Conservation (phyloP, 2,797 vertebrate species). For the Chelidonichthys spinosus region DNA sequence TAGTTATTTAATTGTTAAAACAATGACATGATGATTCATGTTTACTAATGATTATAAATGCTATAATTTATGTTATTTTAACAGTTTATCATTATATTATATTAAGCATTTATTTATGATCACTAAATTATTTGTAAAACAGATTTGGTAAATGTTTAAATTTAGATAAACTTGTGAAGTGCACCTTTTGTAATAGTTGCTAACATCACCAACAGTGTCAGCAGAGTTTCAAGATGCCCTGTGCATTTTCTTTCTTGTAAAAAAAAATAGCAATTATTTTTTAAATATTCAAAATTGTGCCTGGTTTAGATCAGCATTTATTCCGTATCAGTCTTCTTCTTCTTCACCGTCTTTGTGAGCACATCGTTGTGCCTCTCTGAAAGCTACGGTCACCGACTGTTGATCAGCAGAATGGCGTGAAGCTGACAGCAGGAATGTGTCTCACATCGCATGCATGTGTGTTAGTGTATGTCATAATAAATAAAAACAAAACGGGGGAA, state of each 20-base stretch:
- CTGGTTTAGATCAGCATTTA: neutral
- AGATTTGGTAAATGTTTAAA: neutral
- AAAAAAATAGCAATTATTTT: too few relatives aligned
- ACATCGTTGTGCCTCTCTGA: neutral
- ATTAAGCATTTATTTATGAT: neutral
- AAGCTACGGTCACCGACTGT: neutral
- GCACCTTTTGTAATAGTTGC: neutral
- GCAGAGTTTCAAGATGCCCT: neutral
- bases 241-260: neutral
- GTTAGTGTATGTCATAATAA: neutral
- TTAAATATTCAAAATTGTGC: neutral
- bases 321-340: neutral
- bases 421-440: neutral
- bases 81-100: neutral
- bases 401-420: neutral
- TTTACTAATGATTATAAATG: neutral
- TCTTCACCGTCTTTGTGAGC: too few relatives aligned
- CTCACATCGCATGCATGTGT: neutral
- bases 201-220: neutral
- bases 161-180: neutral
- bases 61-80: neutral
- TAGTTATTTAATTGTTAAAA: too few relatives aligned
- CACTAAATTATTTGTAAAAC: neutral
- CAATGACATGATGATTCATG: too few relatives aligned
- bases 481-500: neutral